phyloP scores from a whole-genome alignment of 1,140 invertebrate species.

The Drosophila orosa region DNA sequence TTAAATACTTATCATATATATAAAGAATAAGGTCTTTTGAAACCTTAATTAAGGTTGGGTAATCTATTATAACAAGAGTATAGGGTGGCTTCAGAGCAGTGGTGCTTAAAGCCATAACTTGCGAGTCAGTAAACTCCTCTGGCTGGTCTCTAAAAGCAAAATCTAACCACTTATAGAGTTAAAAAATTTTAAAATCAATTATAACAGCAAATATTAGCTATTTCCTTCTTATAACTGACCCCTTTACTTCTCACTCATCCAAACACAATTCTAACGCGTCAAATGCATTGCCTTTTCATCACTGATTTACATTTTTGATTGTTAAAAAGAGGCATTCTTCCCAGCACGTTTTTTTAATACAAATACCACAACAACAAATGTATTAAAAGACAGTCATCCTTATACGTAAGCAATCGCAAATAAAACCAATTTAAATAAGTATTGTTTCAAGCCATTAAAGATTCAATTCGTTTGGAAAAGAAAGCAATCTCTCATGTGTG shows the following conservation, averaged over 20 bases:
- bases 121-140: neutral
- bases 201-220: neutral
- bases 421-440: conserved; percentile 7
- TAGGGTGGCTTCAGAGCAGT: neutral
- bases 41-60: neutral
- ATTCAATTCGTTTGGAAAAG: conserved; percentile 3
- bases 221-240: neutral
- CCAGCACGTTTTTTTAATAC: neutral
- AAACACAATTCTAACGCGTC: neutral
- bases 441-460: neutral
- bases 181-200: neutral
- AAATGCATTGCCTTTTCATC: neutral
- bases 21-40: neutral
- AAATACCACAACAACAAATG: neutral
- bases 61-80: neutral
- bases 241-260: neutral
- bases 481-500: conserved; percentile 3
- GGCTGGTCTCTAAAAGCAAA: neutral
- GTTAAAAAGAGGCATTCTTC: neutral
- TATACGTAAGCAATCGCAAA: neutral
- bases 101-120: neutral
- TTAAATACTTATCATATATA: too few relatives aligned
- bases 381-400: conserved; percentile 2
- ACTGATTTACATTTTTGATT: neutral
- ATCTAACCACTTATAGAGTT: too few relatives aligned